Base-by-base conservation (phyloP, 1,140 invertebrate genomes). In the Formica selysi region DNA sequence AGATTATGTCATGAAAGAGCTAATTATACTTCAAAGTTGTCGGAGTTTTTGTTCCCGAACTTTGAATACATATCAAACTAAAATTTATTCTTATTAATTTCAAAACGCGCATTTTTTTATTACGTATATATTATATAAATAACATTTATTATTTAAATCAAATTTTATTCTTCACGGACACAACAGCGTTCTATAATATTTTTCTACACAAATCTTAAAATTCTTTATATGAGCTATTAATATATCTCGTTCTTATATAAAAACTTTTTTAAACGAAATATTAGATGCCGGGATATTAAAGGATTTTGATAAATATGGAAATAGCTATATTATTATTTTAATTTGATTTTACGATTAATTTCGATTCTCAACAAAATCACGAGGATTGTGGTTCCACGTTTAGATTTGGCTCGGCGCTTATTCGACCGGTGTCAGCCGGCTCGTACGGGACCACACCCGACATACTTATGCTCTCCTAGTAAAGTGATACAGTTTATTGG, bases 1-100 rank as follows among this genome's bases (percentile, higher is more conserved):
- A 94, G 93, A 94, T 94, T 94, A 95, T 95, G 93, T 93, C 91
- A 86, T 84, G 86, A 87, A 94, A 93, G 94, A 95, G 94, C 93
- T 95, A 95, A 95, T 95, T 95, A 93, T 89, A 87, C 86, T 84
- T 22, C 0, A 44, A 73, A 78, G 5, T 44, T 13, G 3, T 7
- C 22, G 16, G n/a, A n/a, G 7, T 76, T 29, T n/a, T 41, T 73
- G 11, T 62, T 29, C 0, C 26, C 19, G 22, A 22, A 22, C 22
- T 22, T 22, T 22, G 1, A 38, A 41, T 76, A 29, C 57, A 7
- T 11, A 16, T 26, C 16, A 26, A 41, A 61, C 10, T 4, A 3
- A 22, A 57, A 32, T 41, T 38, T 29, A 38, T 38, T 38, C 22
- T 29, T 3, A 1, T 6, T 5, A 76, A 76, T 61, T 19, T 2